These are phyloP conservation scores for Muscina levida DNA, from an alignment of 2,888 invertebrate species.

Conservation along the genomic window DNA sequence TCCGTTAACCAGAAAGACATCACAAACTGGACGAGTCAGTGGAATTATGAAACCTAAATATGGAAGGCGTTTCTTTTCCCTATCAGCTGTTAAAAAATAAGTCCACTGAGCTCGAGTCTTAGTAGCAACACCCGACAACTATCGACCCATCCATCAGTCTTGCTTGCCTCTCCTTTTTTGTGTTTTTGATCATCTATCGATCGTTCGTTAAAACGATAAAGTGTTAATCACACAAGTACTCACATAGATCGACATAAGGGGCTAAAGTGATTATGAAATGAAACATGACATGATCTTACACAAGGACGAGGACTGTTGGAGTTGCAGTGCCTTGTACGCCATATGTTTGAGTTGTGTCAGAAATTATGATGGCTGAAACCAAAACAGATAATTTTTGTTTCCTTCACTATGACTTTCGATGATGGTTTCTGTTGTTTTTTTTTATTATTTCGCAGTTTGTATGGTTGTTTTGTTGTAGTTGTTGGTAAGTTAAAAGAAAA, in stretches of 20 bases:
- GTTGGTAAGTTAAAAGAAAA: conserved; percentile 42
- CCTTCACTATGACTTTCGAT: conserved; percentile 9
- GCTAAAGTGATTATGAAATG: conserved; percentile 42
- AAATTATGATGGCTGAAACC: conserved; percentile 56
- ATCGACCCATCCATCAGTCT: too few relatives aligned
- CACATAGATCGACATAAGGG: conserved; percentile 5
- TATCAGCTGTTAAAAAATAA: conserved; percentile 59
- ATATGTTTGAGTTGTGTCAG: conserved; percentile 65
- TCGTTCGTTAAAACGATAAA: conserved; percentile 39
- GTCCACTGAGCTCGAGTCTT: conserved; percentile 2
- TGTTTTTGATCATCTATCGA: background rate
- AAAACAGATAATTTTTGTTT: conserved; percentile 26
- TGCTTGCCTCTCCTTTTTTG: background rate
- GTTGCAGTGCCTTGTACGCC: conserved; percentile 7
- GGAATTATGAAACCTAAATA: too few relatives aligned
- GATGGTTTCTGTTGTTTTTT: background rate
- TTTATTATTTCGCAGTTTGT: background rate
- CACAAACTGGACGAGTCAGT: conserved; percentile 29
- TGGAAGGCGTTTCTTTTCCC: conserved; percentile 47
- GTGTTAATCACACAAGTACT: conserved; percentile 57
- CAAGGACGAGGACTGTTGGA: background rate
- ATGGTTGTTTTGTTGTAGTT: background rate
- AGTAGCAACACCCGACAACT: background rate
- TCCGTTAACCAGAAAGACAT: too few relatives aligned
- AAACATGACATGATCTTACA: conserved; percentile 22